Evolutionary conservation across 2,113 vertebrate genomes (phyloP).

Genomic region (Microcebus lehilahytsara): DNA sequence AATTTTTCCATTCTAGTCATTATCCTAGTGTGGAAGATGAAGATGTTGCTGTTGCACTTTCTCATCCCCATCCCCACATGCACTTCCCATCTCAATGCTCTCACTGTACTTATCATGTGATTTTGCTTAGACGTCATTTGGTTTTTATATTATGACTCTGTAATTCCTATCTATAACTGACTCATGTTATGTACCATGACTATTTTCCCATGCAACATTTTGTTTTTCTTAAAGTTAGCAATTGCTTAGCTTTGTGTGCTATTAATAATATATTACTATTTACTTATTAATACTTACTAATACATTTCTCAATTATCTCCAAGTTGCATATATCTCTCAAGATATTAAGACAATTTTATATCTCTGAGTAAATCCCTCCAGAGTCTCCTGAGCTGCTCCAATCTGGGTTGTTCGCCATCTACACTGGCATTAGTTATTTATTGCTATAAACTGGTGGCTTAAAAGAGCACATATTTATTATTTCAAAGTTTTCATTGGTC

Average conservation of each 20-base stretch:
- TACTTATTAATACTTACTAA: not conserved
- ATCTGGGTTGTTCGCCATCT: not conserved
- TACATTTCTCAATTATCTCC: conserved; percentile 17
- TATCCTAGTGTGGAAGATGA: not conserved
- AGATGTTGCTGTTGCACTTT: not conserved
- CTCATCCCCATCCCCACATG: not conserved
- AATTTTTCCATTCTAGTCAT: not conserved
- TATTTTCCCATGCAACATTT: conserved; percentile 26
- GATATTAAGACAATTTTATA: not conserved
- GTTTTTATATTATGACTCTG: conserved; percentile 38
- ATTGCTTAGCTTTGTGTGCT: not conserved
- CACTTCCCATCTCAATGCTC: not conserved
- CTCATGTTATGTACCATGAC: not conserved
- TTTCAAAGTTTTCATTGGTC: not conserved
- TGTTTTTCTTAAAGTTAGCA: conserved; percentile 31
- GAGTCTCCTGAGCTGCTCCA: conserved; percentile 15
- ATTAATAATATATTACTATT: too few relatives aligned
- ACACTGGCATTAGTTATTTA: not conserved
- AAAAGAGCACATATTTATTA: conserved; percentile 27
- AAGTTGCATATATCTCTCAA: not conserved
- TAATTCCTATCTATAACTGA: conserved; percentile 40
- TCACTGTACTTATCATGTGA: not conserved
- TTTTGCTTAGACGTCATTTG: conserved; percentile 37
- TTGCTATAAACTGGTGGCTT: not conserved
- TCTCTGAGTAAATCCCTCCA: conserved; percentile 20